A percentile compares a stretch with the other conserved stretches of the same genome.
Evolutionary conservation across 2,888 invertebrate genomes (phyloP).

Genomic region (Eupithecia vulgata): DNA sequence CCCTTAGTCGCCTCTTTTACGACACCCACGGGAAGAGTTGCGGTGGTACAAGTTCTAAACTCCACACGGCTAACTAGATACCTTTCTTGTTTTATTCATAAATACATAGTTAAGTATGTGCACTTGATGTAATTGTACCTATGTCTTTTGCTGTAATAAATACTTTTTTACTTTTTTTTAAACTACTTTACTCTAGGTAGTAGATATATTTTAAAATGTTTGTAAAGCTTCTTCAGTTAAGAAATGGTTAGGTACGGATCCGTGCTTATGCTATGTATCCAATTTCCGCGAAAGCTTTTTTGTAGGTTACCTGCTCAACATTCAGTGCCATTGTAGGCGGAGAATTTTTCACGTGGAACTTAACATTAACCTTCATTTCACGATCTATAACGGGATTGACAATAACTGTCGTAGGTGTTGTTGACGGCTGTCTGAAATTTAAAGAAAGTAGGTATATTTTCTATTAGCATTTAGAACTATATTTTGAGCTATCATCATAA

Average conservation of each 20-base stretch:
- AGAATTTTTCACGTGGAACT: constrained; percentile 4
- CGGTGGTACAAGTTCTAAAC: too few relatives aligned
- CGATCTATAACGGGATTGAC: background rate
- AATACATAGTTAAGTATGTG: too few relatives aligned
- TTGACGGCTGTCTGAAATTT: constrained; percentile 1
- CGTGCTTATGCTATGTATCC: background rate
- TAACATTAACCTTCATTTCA: constrained; percentile 24
- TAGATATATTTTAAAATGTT: too few relatives aligned
- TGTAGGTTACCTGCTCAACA: constrained; percentile 2
- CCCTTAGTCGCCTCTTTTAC: too few relatives aligned
- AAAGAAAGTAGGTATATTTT: background rate
- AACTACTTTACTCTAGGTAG: too few relatives aligned
- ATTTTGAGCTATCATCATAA: background rate
- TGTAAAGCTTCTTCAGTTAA: background rate
- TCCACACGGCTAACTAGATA: too few relatives aligned
- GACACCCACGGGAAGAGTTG: too few relatives aligned
- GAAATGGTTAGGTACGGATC: background rate
- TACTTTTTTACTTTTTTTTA: too few relatives aligned
- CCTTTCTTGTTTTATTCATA: too few relatives aligned
- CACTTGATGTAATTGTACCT: too few relatives aligned
- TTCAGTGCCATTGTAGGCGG: constrained; percentile 5
- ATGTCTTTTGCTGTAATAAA: too few relatives aligned
- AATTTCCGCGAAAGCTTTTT: constrained; percentile 5
- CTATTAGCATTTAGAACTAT: background rate
- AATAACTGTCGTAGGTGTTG: background rate